Percentiles rank a stretch among this genome's conserved stretches.
Evolutionary conservation across 2,797 vertebrate genomes (phyloP).

Genomic region (Syngnathus acus): DNA sequence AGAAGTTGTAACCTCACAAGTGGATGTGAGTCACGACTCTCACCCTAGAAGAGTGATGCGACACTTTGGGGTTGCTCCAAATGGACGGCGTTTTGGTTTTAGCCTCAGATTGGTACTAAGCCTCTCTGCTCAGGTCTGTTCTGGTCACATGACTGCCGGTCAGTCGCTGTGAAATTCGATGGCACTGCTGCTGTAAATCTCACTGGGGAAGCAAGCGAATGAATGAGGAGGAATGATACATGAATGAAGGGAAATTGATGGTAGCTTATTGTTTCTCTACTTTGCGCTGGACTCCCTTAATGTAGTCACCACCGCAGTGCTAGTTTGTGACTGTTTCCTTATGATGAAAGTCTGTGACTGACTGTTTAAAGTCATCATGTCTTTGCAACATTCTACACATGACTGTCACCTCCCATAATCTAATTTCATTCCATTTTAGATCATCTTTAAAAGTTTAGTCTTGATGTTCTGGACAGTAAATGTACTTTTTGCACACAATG

Average conservation of each 20-base stretch:
- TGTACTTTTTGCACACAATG: neutral
- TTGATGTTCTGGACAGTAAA: slow-evolving; percentile 2
- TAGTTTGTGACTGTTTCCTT: neutral
- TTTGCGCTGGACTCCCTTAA: neutral
- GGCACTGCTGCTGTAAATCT: slow-evolving; percentile 51
- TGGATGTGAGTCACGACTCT: neutral
- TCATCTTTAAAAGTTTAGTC: slow-evolving; percentile 3
- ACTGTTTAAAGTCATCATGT: neutral
- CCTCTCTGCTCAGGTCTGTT: slow-evolving; percentile 58
- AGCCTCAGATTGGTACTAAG: slow-evolving; percentile 46
- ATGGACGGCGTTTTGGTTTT: slow-evolving; percentile 43
- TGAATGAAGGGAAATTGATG: slow-evolving; percentile 17
- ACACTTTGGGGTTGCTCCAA: neutral
- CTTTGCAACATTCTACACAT: neutral
- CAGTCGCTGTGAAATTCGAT: slow-evolving; percentile 62
- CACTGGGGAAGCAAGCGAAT: slow-evolving; percentile 16
- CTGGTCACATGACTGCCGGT: slow-evolving; percentile 60
- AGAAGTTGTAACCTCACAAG: neutral
- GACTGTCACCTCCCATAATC: slow-evolving; percentile 21
- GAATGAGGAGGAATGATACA: slow-evolving; percentile 21
- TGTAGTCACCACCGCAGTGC: neutral
- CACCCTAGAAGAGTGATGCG: neutral
- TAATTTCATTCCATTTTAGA: slow-evolving; percentile 22
- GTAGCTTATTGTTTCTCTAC: slow-evolving; percentile 3
- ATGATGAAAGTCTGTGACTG: slow-evolving; percentile 2